Evolutionary conservation across 2,888 invertebrate species (phyloP).

Genomic region (Andrena praecox): DNA sequence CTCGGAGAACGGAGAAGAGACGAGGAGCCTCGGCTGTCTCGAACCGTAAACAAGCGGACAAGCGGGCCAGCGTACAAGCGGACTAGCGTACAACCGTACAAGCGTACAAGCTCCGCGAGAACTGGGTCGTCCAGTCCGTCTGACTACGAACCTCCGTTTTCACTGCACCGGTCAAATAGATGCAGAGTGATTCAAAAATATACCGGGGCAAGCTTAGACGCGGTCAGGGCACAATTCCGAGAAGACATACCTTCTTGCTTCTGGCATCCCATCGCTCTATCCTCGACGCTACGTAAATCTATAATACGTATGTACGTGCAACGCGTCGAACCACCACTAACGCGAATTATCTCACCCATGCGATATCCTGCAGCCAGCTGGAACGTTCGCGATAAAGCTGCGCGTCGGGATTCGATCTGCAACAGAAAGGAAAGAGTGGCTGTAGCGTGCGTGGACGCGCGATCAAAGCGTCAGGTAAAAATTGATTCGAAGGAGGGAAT

Average conservation of each 20-base stretch:
- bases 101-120: conserved; percentile 37
- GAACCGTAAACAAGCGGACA: conserved; percentile 40
- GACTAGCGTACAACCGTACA: not conserved
- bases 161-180: conserved; percentile 26
- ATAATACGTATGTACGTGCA: not conserved
- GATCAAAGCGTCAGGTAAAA: conserved; percentile 35
- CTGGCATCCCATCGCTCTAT: conserved; percentile 10
- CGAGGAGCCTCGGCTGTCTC: conserved; percentile 21
- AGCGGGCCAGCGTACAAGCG: not conserved
- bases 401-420: conserved; percentile 9
- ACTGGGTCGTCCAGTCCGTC: conserved; percentile 44
- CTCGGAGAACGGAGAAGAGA: conserved; percentile 27
- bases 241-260: conserved; percentile 11
- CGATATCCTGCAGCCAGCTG: not conserved
- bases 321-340: not conserved
- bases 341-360: not conserved
- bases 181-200: conserved; percentile 35
- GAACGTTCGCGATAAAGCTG: not conserved
- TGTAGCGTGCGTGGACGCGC: not conserved
- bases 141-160: conserved; percentile 13
- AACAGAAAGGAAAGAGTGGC: conserved; percentile 9
- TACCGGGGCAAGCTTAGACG: conserved; percentile 11
- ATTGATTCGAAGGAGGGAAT: not conserved
- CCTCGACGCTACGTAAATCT: no score
- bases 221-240: not conserved